Evolutionary conservation across 2,888 invertebrate genomes (phyloP).

Genomic region (Nomada ferruginata): DNA sequence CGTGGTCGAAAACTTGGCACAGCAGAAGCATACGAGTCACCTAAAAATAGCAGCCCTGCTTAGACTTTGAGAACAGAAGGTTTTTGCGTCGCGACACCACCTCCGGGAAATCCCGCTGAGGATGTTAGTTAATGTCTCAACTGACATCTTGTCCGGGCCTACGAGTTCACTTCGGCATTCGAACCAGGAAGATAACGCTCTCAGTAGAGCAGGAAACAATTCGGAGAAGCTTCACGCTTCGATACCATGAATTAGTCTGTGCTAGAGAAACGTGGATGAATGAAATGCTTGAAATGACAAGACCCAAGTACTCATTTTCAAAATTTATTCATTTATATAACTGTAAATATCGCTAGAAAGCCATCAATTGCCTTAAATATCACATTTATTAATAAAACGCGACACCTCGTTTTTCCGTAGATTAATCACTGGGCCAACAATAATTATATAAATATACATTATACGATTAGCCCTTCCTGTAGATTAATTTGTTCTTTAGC

Average conservation of each 20-base stretch:
- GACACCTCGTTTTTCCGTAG: neutral
- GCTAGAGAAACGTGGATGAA: neutral
- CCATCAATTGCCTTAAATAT: neutral
- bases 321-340: slow-evolving; percentile 8
- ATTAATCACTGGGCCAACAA: neutral
- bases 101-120: slow-evolving; percentile 69
- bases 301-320: no score
- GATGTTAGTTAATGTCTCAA: slow-evolving; percentile 29
- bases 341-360: neutral
- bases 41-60: slow-evolving; percentile 74
- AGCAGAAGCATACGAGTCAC: slow-evolving; percentile 51
- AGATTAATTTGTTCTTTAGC: slow-evolving; percentile 9
- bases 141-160: slow-evolving; percentile 19
- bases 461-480: neutral
- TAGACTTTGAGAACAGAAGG: slow-evolving; percentile 65
- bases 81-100: slow-evolving; percentile 76
- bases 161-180: slow-evolving; percentile 10
- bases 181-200: neutral
- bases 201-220: neutral
- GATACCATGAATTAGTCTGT: neutral
- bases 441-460: neutral
- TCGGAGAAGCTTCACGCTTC: neutral
- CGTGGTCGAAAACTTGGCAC: slow-evolving; percentile 69
- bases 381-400: slow-evolving; percentile 28
- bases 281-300: neutral